Percentiles rank a stretch among this genome's conserved stretches.
Evolutionary conservation across 2,888 invertebrate genomes (phyloP).

Genomic region (Pollenia labialis): DNA sequence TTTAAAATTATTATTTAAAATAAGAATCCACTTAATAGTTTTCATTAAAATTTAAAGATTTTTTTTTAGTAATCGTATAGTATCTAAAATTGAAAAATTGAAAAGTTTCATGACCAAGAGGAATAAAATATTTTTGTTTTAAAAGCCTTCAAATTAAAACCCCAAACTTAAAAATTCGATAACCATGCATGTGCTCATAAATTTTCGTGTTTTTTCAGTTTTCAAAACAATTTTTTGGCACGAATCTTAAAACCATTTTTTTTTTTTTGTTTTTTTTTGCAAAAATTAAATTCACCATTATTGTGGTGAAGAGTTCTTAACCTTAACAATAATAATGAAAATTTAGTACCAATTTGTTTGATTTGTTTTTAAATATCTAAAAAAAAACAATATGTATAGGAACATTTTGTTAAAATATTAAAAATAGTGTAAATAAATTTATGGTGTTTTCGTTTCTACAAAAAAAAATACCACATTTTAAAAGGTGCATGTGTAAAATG

Average conservation of each 20-base stretch:
- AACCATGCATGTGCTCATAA: conserved; percentile 16
- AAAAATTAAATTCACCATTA: not conserved
- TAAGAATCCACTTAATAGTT: too few species aligned
- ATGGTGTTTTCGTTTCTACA: too few species aligned
- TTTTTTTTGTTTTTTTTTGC: not conserved
- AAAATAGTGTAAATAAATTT: too few species aligned
- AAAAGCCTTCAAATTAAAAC: not conserved
- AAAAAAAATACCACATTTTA: too few species aligned
- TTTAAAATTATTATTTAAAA: too few species aligned
- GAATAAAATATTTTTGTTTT: not conserved
- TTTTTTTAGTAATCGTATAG: not conserved
- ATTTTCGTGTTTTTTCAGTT: not conserved
- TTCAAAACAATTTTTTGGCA: conserved; percentile 15
- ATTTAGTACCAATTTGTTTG: not conserved
- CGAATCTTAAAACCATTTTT: not conserved
- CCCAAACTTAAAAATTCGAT: conserved; percentile 7
- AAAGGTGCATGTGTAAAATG: too few species aligned
- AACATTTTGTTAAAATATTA: not conserved
- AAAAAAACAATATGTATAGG: not conserved
- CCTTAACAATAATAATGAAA: conserved; percentile 36
- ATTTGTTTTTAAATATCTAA: not conserved
- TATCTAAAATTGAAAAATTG: not conserved
- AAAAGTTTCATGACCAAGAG: not conserved
- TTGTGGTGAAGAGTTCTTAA: conserved; percentile 30
- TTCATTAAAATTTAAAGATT: not conserved